These are phyloP conservation scores for Volucella inflata DNA, from an alignment of 2,888 invertebrate species.

Conservation along the genomic window DNA sequence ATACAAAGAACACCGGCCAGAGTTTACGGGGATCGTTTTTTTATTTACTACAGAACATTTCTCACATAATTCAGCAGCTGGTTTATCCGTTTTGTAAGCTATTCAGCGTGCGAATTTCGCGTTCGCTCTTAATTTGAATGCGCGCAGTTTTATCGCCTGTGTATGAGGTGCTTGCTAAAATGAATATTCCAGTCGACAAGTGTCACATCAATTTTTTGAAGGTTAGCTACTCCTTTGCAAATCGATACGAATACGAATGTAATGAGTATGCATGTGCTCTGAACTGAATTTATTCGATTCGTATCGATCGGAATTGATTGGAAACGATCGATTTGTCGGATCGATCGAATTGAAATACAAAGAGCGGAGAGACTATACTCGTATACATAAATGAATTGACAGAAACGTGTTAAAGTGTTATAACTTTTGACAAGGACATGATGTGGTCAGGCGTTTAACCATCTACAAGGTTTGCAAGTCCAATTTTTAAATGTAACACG, in stretches of 20 bases:
- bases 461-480: slow-evolving; percentile 56
- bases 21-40: neutral
- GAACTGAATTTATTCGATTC: slow-evolving; percentile 28
- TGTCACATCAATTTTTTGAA: slow-evolving; percentile 68
- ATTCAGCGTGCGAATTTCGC: slow-evolving; percentile 39
- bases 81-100: slow-evolving; percentile 52
- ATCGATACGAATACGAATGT: slow-evolving; percentile 18
- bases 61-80: slow-evolving; percentile 67
- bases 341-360: neutral
- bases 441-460: slow-evolving; percentile 41
- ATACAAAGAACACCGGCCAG: slow-evolving; percentile 5
- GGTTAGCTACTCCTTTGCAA: slow-evolving; percentile 52
- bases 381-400: slow-evolving; percentile 21
- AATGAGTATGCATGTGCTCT: slow-evolving; percentile 10
- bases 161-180: slow-evolving; percentile 65
- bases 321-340: no score
- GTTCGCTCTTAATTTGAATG: slow-evolving; percentile 63
- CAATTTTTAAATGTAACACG: slow-evolving; percentile 25
- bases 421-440: slow-evolving; percentile 58
- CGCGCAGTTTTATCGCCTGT: slow-evolving; percentile 49
- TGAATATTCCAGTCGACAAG: slow-evolving; percentile 67
- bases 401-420: slow-evolving; percentile 37
- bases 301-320: neutral
- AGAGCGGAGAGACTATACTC: neutral
- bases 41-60: slow-evolving; percentile 33